Percentiles rank a stretch among this genome's conserved stretches.
These are phyloP conservation scores for Myotis lucifugus DNA, from an alignment of 2,113 vertebrate species.

Conservation along the genomic window DNA sequence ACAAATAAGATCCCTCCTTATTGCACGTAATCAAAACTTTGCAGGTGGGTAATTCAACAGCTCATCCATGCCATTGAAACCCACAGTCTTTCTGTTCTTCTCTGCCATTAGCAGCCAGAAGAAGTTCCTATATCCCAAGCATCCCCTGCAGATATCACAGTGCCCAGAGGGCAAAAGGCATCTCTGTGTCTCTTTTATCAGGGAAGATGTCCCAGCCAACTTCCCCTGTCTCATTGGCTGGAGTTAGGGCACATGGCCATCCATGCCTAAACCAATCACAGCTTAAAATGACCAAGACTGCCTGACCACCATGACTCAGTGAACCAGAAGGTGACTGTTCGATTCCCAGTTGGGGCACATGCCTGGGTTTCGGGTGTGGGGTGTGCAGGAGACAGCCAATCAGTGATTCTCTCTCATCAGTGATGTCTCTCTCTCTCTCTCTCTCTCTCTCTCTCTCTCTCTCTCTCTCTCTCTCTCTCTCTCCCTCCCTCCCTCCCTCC, in stretches of 20 bases:
- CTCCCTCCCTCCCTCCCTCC: no score
- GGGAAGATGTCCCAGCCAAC: neutral
- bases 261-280: neutral
- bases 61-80: neutral
- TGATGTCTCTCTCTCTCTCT: no score
- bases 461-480: no score
- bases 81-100: neutral
- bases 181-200: neutral
- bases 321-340: no score
- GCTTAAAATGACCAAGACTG: neutral
- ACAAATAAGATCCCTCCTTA: neutral
- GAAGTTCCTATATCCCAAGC: neutral
- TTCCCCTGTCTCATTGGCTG: conserved; percentile 17
- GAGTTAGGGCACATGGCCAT: neutral
- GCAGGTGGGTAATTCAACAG: neutral
- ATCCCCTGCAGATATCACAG: neutral
- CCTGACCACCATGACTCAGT: no score
- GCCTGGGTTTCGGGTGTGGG: no score
- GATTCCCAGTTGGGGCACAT: no score
- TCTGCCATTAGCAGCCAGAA: neutral
- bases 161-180: neutral
- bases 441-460: no score
- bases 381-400: no score
- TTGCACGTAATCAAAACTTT: neutral
- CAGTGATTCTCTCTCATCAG: no score